Conservation (phyloP, 2,113 vertebrate genomes). For the Anoura caudifer region DNA sequence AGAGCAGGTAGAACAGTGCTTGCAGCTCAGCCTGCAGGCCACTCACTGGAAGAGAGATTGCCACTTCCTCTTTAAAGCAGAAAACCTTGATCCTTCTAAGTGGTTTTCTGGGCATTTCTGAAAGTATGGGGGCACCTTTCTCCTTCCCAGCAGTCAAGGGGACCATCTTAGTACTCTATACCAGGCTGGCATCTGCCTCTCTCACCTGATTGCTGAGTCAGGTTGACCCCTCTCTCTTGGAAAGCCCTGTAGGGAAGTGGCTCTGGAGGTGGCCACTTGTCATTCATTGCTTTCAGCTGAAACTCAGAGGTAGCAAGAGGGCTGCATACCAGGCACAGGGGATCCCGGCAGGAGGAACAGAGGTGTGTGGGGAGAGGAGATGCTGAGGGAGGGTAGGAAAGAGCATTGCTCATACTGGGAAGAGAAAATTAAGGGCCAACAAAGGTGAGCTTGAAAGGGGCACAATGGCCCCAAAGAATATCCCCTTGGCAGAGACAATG, state of each 20-base stretch:
- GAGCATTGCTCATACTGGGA: neutral
- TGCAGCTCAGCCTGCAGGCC: neutral
- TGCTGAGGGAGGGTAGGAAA: neutral
- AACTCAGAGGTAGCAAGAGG: neutral
- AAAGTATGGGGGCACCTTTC: neutral
- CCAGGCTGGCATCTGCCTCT: neutral
- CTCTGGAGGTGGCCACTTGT: neutral
- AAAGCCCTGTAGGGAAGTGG: neutral
- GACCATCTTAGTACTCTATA: neutral
- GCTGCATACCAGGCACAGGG: neutral
- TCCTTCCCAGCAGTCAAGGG: neutral
- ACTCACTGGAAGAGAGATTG: neutral
- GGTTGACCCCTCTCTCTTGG: neutral
- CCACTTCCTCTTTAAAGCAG: neutral
- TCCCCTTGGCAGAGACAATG: neutral
- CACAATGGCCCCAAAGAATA: neutral
- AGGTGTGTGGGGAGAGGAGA: neutral
- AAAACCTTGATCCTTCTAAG: neutral
- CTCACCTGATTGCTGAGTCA: neutral
- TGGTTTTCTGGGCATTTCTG: neutral
- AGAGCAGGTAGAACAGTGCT: neutral
- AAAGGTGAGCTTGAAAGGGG: neutral
- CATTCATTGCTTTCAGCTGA: neutral
- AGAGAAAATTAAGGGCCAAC: neutral
- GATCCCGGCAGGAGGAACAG: neutral